These are phyloP conservation scores for Falcunculus frontatus DNA, from an alignment of 2,113 vertebrate species.

Conservation along the genomic window DNA sequence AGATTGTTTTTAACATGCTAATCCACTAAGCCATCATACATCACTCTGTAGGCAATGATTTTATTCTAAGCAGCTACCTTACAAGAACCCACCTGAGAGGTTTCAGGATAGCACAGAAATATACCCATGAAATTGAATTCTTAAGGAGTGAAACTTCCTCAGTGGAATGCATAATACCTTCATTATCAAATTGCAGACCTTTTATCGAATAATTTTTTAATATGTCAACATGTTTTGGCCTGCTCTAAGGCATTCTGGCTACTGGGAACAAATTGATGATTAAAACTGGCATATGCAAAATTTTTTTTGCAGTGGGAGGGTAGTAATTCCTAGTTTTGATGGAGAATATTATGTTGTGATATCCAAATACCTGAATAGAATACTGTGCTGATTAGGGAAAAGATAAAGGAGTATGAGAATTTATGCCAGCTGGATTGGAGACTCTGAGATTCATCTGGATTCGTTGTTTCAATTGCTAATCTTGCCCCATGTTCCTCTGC, in stretches of 20 bases:
- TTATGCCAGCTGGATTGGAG: background rate
- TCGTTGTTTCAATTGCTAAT: constrained; percentile 6
- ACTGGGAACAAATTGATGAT: background rate
- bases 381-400: background rate
- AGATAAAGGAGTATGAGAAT: background rate
- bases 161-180: background rate
- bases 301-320: background rate
- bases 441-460: background rate
- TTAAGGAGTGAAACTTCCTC: background rate
- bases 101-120: background rate
- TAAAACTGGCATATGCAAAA: background rate
- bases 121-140: background rate
- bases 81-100: background rate
- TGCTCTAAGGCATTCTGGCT: background rate
- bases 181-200: background rate
- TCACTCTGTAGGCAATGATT: background rate
- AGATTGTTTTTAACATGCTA: constrained; percentile 27
- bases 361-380: background rate
- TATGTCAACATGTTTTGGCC: background rate
- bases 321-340: background rate
- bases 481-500: background rate
- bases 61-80: background rate
- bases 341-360: background rate
- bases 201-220: background rate
- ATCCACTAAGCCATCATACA: background rate